These are phyloP conservation scores for Ceratosolen fusciceps DNA, from an alignment of 1,140 invertebrate species.

Conservation along the genomic window DNA sequence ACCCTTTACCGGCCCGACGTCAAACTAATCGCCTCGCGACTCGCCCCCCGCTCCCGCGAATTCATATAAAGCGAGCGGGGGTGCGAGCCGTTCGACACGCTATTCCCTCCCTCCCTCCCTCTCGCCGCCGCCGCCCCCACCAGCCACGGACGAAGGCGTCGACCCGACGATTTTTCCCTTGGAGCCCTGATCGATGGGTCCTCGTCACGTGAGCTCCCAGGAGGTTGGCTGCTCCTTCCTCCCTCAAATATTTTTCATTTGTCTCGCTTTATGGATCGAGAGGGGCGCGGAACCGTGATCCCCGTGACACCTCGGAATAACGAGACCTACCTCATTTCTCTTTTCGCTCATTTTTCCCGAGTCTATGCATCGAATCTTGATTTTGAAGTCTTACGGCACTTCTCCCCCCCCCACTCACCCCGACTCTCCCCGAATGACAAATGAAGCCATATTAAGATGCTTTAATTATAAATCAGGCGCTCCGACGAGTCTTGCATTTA, in stretches of 20 bases:
- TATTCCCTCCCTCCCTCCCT: no score
- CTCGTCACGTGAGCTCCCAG: constrained; percentile 16
- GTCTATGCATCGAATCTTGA: background rate
- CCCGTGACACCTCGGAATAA: background rate
- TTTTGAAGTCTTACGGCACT: no score
- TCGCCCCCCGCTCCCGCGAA: background rate
- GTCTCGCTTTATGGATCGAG: background rate
- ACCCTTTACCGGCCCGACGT: background rate
- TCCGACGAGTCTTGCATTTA: no score
- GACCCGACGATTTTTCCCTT: background rate
- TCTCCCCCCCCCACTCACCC: no score
- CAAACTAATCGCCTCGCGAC: background rate
- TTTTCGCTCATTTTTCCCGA: background rate
- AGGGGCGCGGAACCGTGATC: background rate
- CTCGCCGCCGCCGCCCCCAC: no score
- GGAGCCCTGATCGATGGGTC: constrained; percentile 4
- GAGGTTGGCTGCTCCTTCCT: background rate
- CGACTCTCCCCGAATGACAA: no score
- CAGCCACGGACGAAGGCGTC: constrained; percentile 9
- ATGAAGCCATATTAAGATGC: no score
- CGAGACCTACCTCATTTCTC: background rate
- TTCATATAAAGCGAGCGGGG: no score
- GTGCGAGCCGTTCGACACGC: background rate
- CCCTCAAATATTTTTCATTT: background rate
- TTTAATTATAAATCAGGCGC: no score